Evolutionary conservation across 2,888 invertebrate species (phyloP).

Genomic region (Zele albiditarsus): DNA sequence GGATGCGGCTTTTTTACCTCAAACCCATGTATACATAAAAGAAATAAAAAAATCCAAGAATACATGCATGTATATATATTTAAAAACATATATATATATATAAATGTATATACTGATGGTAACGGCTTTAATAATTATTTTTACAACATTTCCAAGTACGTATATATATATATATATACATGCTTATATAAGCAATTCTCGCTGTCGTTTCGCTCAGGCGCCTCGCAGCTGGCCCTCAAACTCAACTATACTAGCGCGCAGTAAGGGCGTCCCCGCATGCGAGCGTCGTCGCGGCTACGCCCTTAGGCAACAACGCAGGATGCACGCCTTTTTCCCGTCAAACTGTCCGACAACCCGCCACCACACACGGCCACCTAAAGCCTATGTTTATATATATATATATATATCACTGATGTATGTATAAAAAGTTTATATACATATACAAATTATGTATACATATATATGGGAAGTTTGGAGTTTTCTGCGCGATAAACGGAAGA

Average conservation of each 20-base stretch:
- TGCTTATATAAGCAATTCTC: slow-evolving; percentile 61
- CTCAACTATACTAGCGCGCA: slow-evolving; percentile 48
- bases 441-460: slow-evolving; percentile 28
- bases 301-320: slow-evolving; percentile 63
- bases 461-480: slow-evolving; percentile 56
- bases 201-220: slow-evolving; percentile 70
- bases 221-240: slow-evolving; percentile 70
- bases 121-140: slow-evolving; percentile 73
- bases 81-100: background rate
- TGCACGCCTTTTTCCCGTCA: slow-evolving; percentile 63
- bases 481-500: slow-evolving; percentile 34
- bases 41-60: background rate
- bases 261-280: slow-evolving; percentile 62
- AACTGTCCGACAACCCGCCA: slow-evolving; percentile 50
- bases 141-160: slow-evolving; percentile 73
- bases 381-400: slow-evolving; percentile 55
- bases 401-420: too few relatives aligned
- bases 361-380: background rate
- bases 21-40: slow-evolving; percentile 15
- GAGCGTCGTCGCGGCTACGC: slow-evolving; percentile 57
- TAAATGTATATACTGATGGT: slow-evolving; percentile 54
- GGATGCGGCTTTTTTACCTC: slow-evolving; percentile 40
- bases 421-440: too few relatives aligned
- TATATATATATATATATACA: slow-evolving; percentile 30
- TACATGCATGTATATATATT: background rate